phyloP scores from a whole-genome alignment of 2,797 vertebrate genomes.

The Serranus cabrilla region DNA sequence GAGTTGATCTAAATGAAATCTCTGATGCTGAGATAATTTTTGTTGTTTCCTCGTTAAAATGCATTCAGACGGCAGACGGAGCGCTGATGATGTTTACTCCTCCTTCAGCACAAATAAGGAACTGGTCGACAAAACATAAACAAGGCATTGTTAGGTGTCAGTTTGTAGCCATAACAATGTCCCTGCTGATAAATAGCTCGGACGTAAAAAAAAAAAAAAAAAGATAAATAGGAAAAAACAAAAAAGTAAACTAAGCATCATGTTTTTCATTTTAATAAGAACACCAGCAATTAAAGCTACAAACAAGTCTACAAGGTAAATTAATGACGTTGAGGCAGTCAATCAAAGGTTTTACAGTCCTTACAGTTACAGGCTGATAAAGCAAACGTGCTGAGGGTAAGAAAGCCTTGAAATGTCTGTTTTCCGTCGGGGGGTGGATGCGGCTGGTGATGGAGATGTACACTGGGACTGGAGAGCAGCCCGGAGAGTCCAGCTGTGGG shows the following conservation, averaged over 20 bases:
- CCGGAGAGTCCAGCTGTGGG: constrained; percentile 34
- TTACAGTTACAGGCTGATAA: constrained; percentile 57
- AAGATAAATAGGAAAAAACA: constrained; percentile 69
- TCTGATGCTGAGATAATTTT: constrained; percentile 10
- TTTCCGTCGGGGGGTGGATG: constrained; percentile 28
- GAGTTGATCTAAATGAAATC: constrained; percentile 22
- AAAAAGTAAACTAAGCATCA: constrained; percentile 61
- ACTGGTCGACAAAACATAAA: constrained; percentile 63
- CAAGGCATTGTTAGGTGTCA: constrained; percentile 58
- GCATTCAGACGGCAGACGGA: constrained; percentile 50
- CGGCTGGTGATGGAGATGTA: constrained; percentile 58
- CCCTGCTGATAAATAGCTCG: constrained; percentile 61
- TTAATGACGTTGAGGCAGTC: constrained; percentile 56
- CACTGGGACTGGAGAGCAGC: constrained; percentile 57
- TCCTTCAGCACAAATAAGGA: constrained; percentile 66
- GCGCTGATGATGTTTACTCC: constrained; percentile 58
- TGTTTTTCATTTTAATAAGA: constrained; percentile 80
- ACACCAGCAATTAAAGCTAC: constrained; percentile 80
- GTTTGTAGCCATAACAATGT: constrained; percentile 52
- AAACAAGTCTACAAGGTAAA: constrained; percentile 70
- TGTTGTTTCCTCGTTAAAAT: constrained; percentile 16
- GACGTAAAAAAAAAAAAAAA: constrained; percentile 59
- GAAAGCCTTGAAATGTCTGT: constrained; percentile 62
- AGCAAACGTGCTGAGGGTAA: constrained; percentile 55
- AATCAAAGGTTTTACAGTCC: constrained; percentile 54